A percentile compares a stretch with the other conserved stretches of the same genome.
Evolutionary conservation across 2,797 vertebrate species (phyloP).

Genomic region (Coranthus polyacanthus): DNA sequence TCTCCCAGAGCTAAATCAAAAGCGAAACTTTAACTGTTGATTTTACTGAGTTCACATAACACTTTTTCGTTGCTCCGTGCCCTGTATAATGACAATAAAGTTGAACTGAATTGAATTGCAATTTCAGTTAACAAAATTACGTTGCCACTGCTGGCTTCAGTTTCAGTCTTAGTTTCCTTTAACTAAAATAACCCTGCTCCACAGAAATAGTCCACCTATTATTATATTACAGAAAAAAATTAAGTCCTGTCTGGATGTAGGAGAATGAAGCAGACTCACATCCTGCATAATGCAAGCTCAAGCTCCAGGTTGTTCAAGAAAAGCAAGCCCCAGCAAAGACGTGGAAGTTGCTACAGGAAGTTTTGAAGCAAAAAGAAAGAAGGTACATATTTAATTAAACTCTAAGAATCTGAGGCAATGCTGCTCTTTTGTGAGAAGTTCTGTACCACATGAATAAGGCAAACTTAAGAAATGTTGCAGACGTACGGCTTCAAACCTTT

Average conservation of each 20-base stretch:
- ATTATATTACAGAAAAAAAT: constrained; percentile 18
- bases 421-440: neutral
- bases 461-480: neutral
- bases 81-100: no score
- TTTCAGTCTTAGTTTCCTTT: no score
- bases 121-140: no score
- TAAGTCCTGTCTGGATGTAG: neutral
- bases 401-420: neutral
- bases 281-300: constrained; percentile 36
- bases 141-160: no score
- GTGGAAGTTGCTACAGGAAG: constrained; percentile 6
- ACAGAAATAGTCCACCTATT: neutral
- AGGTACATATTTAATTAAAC: constrained; percentile 9
- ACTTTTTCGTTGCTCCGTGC: no score
- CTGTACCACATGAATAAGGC: constrained; percentile 5
- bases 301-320: constrained; percentile 24
- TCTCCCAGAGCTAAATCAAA: no score
- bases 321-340: constrained; percentile 8
- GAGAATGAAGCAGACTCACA: neutral
- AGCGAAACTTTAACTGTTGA: no score
- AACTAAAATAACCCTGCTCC: no score
- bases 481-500: constrained; percentile 7
- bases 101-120: no score
- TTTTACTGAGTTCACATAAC: no score
- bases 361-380: neutral